phyloP scores from a whole-genome alignment of 1,140 invertebrate species.

The Branchinecta lynchi region DNA sequence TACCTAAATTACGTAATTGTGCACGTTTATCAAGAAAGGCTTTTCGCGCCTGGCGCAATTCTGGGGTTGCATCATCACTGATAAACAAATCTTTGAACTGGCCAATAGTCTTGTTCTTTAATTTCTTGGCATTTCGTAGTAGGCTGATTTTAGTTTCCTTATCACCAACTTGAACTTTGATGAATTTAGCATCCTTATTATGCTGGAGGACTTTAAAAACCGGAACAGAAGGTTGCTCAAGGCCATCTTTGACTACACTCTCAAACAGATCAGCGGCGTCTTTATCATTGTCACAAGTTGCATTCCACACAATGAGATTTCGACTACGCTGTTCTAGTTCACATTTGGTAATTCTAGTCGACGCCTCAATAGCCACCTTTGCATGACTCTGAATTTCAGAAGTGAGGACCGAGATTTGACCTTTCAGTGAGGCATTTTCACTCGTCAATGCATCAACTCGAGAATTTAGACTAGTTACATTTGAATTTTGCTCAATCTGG shows the following conservation, averaged over 20 bases:
- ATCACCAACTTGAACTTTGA: constrained; percentile 6
- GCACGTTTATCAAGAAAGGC: neutral
- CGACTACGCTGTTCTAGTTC: neutral
- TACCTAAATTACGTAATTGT: neutral
- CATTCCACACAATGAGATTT: neutral
- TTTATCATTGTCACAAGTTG: neutral
- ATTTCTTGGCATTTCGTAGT: neutral
- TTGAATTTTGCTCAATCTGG: neutral
- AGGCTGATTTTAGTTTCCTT: constrained; percentile 1
- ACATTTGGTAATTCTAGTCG: neutral
- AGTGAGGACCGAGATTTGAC: too few species aligned
- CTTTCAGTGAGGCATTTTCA: too few species aligned
- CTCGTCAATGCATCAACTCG: neutral
- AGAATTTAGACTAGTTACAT: neutral
- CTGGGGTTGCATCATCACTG: constrained; percentile 1
- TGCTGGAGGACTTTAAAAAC: neutral
- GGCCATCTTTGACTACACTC: neutral
- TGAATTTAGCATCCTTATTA: neutral
- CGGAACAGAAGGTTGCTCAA: neutral
- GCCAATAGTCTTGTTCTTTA: constrained; percentile 1
- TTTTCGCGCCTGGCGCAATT: neutral
- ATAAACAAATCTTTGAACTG: neutral
- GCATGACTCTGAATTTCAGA: neutral
- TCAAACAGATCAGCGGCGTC: constrained; percentile 4
- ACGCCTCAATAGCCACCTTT: neutral